These are phyloP conservation scores for Ginglymostoma cirratum DNA, from an alignment of 2,113 vertebrate species.

Conservation along the genomic window DNA sequence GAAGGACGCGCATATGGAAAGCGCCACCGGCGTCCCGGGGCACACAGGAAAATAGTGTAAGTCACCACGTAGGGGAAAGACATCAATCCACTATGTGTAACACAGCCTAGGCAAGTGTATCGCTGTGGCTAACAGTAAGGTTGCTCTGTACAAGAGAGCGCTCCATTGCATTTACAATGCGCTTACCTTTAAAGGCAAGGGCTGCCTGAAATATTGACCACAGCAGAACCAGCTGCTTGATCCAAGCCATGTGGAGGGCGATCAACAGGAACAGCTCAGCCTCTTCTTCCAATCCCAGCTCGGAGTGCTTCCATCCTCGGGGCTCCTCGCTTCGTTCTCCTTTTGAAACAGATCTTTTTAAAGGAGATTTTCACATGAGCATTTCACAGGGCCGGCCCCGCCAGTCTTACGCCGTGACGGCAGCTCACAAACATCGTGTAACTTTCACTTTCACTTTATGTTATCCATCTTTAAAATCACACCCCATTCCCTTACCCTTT, in stretches of 20 bases:
- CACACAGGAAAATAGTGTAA: no score
- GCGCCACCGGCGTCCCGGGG: no score
- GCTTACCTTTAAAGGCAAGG: background rate
- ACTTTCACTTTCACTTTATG: conserved; percentile 15
- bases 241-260: background rate
- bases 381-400: background rate
- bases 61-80: no score
- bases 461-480: background rate
- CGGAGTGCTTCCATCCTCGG: background rate
- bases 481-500: background rate
- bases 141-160: background rate
- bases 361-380: background rate
- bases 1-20: no score
- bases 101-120: background rate
- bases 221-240: background rate
- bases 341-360: background rate
- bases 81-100: no score
- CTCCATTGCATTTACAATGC: no score
- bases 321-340: background rate
- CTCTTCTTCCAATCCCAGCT: background rate
- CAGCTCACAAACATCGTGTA: background rate
- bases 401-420: background rate
- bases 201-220: background rate
- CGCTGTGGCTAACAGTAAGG: background rate
- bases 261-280: background rate